These are phyloP conservation scores for Hypothenemus hampei DNA, from an alignment of 1,140 invertebrate species.

Conservation along the genomic window DNA sequence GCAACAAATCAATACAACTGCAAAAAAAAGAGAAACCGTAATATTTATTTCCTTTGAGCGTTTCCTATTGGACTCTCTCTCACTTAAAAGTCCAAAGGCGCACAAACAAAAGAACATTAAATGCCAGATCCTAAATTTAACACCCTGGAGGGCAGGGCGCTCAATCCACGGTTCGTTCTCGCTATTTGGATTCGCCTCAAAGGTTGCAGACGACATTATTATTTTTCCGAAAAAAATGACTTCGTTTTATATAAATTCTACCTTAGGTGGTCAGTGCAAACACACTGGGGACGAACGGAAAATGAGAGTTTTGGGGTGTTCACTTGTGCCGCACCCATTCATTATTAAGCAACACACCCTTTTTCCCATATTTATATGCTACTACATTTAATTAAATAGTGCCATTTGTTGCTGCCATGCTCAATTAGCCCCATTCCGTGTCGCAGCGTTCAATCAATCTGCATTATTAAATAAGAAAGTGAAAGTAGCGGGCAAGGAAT, in stretches of 20 bases:
- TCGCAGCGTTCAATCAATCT: no score
- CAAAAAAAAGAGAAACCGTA: no score
- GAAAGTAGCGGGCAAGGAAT: no score
- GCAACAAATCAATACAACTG: conserved; percentile 77
- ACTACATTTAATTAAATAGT: no score
- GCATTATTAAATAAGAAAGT: no score
- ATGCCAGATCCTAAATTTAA: conserved; percentile 60
- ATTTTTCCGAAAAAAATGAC: neutral
- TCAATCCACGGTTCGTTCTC: conserved; percentile 55
- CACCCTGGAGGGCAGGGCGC: conserved; percentile 49
- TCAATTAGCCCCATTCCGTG: no score
- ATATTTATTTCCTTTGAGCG: no score
- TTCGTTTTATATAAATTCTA: neutral
- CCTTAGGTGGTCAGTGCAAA: neutral
- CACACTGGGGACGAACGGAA: neutral
- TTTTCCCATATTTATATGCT: no score
- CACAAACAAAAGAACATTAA: conserved; percentile 58
- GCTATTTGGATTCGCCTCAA: conserved; percentile 42
- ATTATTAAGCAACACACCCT: conserved; percentile 19
- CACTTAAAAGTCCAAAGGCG: conserved; percentile 51
- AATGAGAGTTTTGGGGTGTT: neutral
- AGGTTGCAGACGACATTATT: conserved; percentile 37
- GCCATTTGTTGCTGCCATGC: no score
- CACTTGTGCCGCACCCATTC: neutral
- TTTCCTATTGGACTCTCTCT: conserved; percentile 42